phyloP scores from a whole-genome alignment of 2,113 vertebrate species.

The Ceyx cyanopectus region DNA sequence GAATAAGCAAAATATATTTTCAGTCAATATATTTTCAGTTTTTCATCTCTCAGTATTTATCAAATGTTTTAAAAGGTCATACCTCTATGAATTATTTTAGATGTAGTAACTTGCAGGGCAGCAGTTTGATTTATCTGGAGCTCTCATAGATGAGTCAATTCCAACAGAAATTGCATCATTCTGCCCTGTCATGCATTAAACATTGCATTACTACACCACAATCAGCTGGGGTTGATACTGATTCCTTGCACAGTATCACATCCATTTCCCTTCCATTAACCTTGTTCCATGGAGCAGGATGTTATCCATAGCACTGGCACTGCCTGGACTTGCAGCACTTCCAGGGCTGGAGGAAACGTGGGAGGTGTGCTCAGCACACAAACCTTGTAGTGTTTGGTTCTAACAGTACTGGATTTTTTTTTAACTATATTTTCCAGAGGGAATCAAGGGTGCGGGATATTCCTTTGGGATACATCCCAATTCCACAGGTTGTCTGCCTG shows the following conservation, averaged over 20 bases:
- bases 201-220: background rate
- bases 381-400: background rate
- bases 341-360: background rate
- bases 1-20: background rate
- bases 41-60: background rate
- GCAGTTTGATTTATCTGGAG: background rate
- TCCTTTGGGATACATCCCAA: background rate
- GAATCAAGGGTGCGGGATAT: background rate
- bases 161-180: conserved; percentile 55
- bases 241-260: background rate
- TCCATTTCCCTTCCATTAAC: background rate
- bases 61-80: background rate
- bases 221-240: background rate
- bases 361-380: background rate
- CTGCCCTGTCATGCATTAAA: conserved; percentile 5
- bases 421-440: background rate
- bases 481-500: background rate
- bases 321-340: background rate
- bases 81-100: background rate
- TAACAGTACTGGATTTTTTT: background rate
- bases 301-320: background rate
- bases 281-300: background rate
- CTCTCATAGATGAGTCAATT: conserved; percentile 32
- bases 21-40: background rate
- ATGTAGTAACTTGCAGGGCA: background rate